These are phyloP conservation scores for Ormyrus nitidulus DNA, from an alignment of 2,888 invertebrate genomes.

Conservation along the genomic window DNA sequence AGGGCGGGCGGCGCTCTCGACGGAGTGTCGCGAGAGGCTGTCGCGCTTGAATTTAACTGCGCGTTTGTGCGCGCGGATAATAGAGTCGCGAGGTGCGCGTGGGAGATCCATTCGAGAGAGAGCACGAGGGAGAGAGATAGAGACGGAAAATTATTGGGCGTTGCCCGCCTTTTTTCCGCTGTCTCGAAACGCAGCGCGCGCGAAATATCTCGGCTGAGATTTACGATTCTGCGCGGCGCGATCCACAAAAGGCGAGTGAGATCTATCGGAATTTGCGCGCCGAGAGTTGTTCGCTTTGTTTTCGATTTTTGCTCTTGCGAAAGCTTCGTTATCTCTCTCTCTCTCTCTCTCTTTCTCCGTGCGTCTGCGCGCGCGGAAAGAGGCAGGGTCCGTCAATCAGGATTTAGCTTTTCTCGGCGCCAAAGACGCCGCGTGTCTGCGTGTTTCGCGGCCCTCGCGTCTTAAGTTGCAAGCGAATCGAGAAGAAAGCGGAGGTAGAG, in stretches of 20 bases:
- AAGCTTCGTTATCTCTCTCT: neutral
- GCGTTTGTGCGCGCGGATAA: slow-evolving; percentile 2
- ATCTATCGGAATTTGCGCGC: slow-evolving; percentile 2
- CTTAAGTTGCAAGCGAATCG: neutral
- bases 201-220: slow-evolving; percentile 42
- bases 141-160: slow-evolving; percentile 44
- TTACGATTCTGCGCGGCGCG: slow-evolving; percentile 44
- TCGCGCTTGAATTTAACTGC: neutral
- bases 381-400: neutral
- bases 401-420: too few relatives aligned
- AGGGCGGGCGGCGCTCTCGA: slow-evolving; percentile 22
- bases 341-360: neutral
- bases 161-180: slow-evolving; percentile 18
- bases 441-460: too few relatives aligned
- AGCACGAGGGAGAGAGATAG: neutral
- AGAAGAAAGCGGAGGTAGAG: slow-evolving; percentile 13
- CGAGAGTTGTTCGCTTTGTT: slow-evolving; percentile 13
- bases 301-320: slow-evolving; percentile 9
- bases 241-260: slow-evolving; percentile 9
- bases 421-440: too few relatives aligned
- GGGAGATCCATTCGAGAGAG: slow-evolving; percentile 46
- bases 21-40: slow-evolving; percentile 31
- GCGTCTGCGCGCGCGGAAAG: neutral
- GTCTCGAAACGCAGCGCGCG: slow-evolving; percentile 2
- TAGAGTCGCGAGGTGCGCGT: slow-evolving; percentile 32